phyloP scores from a whole-genome alignment of 2,888 invertebrate genomes.

The Euclidia mi region DNA sequence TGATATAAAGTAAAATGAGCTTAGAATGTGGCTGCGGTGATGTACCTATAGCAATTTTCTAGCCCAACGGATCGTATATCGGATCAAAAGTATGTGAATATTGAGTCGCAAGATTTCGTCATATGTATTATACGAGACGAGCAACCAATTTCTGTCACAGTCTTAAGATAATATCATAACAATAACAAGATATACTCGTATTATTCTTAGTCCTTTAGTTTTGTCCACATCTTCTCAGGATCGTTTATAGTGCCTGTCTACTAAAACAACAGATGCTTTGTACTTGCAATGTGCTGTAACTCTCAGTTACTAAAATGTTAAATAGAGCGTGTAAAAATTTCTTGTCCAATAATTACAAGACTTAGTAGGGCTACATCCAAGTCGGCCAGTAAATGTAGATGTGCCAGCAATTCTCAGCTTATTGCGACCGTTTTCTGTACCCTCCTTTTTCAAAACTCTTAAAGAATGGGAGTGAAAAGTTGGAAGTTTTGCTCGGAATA shows the following conservation, averaged over 20 bases:
- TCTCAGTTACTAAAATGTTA: no score
- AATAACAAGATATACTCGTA: conserved; percentile 5
- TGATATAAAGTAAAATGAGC: conserved; percentile 10
- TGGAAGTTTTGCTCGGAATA: conserved; percentile 39
- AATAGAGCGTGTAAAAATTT: conserved; percentile 3
- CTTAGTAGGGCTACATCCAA: conserved; percentile 32
- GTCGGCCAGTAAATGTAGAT: conserved; percentile 48
- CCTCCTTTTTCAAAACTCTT: conserved; percentile 50
- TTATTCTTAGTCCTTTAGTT: background rate
- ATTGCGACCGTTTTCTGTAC: conserved; percentile 53
- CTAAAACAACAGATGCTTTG: background rate
- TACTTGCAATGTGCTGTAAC: background rate
- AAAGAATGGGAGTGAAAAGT: conserved; percentile 56
- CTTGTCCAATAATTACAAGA: conserved; percentile 52
- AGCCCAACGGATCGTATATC: conserved; percentile 19
- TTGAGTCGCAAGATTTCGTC: conserved; percentile 13
- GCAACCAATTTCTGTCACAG: background rate
- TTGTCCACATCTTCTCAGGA: background rate
- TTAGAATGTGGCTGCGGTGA: conserved; percentile 10
- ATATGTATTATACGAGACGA: background rate
- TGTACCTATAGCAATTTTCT: conserved; percentile 26
- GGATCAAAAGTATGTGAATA: conserved; percentile 23
- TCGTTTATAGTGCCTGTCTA: background rate
- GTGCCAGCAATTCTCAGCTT: conserved; percentile 59
- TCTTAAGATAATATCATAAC: conserved; percentile 6